Conservation (phyloP, 2,888 invertebrate genomes). For the Elysia crispata region DNA sequence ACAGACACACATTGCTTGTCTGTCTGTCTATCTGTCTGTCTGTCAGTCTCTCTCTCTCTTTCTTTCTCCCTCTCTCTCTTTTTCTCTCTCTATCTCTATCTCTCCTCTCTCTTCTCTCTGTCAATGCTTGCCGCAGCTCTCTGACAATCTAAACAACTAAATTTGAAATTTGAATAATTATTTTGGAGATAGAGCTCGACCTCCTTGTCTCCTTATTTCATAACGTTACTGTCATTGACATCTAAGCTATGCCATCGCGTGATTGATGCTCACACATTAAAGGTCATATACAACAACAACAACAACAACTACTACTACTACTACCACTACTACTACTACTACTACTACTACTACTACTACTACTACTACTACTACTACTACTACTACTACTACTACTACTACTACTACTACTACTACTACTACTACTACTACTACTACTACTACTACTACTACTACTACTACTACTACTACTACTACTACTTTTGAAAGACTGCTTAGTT, state of each 20-base stretch:
- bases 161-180: no score
- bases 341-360: slow-evolving; percentile 9
- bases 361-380: slow-evolving; percentile 4
- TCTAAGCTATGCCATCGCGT: no score
- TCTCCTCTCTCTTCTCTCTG: neutral
- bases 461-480: slow-evolving; percentile 1
- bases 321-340: slow-evolving; percentile 2
- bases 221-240: no score
- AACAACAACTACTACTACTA: neutral
- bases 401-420: slow-evolving; percentile 16
- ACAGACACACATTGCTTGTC: neutral
- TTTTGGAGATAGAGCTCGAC: no score
- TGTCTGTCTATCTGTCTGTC: neutral
- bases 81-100: neutral
- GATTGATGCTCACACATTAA: neutral
- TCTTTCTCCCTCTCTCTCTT: neutral
- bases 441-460: slow-evolving; percentile 9
- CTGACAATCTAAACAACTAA: neutral
- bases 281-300: neutral
- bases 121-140: neutral
- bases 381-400: slow-evolving; percentile 9
- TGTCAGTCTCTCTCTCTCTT: neutral
- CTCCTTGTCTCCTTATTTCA: no score
- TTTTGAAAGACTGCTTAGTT: neutral
- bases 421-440: slow-evolving; percentile 9